Base-by-base conservation (phyloP, 2,113 vertebrate genomes). In the Scophthalmus maximus region DNA sequence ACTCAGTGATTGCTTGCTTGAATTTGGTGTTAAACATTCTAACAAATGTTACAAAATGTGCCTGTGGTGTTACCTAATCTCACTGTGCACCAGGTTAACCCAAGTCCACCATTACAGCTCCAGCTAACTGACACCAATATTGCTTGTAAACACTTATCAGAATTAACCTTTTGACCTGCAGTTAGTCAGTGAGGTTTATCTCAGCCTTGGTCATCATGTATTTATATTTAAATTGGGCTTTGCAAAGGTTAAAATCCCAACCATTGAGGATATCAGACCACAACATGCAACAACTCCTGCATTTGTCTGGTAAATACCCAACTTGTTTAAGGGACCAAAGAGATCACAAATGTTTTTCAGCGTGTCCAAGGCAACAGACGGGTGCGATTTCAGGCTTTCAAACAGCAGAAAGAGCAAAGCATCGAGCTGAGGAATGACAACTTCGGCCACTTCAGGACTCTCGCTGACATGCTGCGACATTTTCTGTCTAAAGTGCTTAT, bases 291-390 rank as follows among this genome's bases (percentile, higher is more conserved):
- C 90, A 64, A 97, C 53, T 2, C 95, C 97, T 36, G 92, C 73
- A 51, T 94, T 96, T 26, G 93, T 95, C 65, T 84, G 93, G 68
- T 91, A 97, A 86, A 98, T 92, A 5, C 95, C 95, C 64, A 99
- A 64, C 0, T 79, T 93, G 85, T 98, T 91, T 81, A 99, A 56
- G 0, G 97, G 96, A 76, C 95, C 95, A 47, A 96, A 91, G 72
- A 99, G 92, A 81, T 99, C 97, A 38, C 95, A 98, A 11, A 93
- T 38, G 46, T 99, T 99, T 86, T 98, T 99, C 73, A 97, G 62
- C 0, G 92, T 86, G 78, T 99, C 97, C 27, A 98, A 89, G 46
- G 95, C 82, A 66, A 98, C 78, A 10, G 95, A 93, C 0, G 96
- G 96, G 6, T 96, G 89, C 8, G 71, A 92, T 60, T 77, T 95